phyloP scores from a whole-genome alignment of 2,113 vertebrate species.

The Verasper variegatus region DNA sequence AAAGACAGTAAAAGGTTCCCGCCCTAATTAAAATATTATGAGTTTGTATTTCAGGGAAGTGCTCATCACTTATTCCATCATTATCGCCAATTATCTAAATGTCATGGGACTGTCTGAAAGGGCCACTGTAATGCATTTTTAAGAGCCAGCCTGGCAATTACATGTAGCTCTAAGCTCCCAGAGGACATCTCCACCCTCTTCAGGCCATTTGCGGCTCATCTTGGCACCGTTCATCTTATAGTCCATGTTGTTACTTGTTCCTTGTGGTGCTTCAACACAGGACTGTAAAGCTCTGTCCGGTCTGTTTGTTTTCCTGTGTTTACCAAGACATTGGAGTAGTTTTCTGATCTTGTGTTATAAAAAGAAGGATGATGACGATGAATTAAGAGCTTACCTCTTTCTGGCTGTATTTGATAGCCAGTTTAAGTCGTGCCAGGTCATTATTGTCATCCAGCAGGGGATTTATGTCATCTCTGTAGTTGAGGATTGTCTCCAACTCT shows the following conservation, averaged over 20 bases:
- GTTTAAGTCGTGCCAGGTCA: conserved; percentile 93
- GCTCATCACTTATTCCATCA: conserved; percentile 67
- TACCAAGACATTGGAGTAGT: not conserved
- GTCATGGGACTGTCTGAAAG: conserved; percentile 58
- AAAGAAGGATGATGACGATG: not conserved
- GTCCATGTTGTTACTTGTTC: not conserved
- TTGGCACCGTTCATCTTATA: conserved; percentile 39
- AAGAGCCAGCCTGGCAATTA: conserved; percentile 71
- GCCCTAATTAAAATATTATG: conserved; percentile 68
- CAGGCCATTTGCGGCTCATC: conserved; percentile 59
- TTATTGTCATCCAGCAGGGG: conserved; percentile 89
- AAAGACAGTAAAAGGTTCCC: conserved; percentile 49
- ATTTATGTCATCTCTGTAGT: conserved; percentile 92
- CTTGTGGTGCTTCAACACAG: not conserved
- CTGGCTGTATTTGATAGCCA: conserved; percentile 97
- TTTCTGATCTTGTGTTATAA: too few relatives aligned
- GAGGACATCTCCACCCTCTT: conserved; percentile 62
- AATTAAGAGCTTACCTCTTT: conserved; percentile 89
- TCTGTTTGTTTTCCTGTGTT: not conserved
- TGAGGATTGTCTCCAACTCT: conserved; percentile 95
- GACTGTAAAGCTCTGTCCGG: not conserved
- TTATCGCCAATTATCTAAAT: conserved; percentile 67
- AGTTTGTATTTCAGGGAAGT: conserved; percentile 72
- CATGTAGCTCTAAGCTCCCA: conserved; percentile 59
- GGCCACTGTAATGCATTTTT: conserved; percentile 68